Base-by-base conservation (phyloP, 2,888 invertebrate species). In the Brachycybe producta region DNA sequence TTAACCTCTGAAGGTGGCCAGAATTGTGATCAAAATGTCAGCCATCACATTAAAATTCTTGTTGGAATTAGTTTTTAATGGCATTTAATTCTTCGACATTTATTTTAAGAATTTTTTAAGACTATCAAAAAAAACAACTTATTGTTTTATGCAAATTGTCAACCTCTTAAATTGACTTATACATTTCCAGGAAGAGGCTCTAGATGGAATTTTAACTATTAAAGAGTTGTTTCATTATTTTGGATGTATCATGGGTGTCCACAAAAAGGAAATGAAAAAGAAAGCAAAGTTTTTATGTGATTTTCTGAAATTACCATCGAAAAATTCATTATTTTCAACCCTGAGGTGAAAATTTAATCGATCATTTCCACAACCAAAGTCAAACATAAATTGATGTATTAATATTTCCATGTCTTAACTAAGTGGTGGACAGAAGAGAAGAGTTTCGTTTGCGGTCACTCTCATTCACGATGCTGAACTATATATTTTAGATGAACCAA, bases 151-250 rank as follows among this genome's bases (percentile, higher is more conserved):
- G n/a, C n/a, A n/a, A n/a, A n/a, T n/a, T n/a, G n/a, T n/a, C n/a
- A n/a, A n/a, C n/a, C n/a, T n/a, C n/a, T n/a, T n/a, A n/a, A 36
- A 17, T 36, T 11, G 13, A 36, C 36, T 36, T 8, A 36, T 36
- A 19, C 36, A 7, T 36, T 7, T 36, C 19, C 39, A 49, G 64
- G 68, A 68, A 53, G 58, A 64, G 3, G 65, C 66, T 1, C 58
- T 68, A 17, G 67, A 61, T 54, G 57, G 61, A 24, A 62, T 64
- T 36, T 91, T 94, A 70, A 84, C 90, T 30, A 91, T 94, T 62
- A 80, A 81, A 57, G 92, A 94, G 67, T 92, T 92, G 0, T 83
- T 94, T 82, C 82, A 84, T 79, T 94, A 91, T 68, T 94, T 92
- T 69, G 92, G 92, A 36, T 84, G 90, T 80, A 85, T 94, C 62